phyloP scores from a whole-genome alignment of 2,888 invertebrate genomes.

The Ennomos fuscantarius region DNA sequence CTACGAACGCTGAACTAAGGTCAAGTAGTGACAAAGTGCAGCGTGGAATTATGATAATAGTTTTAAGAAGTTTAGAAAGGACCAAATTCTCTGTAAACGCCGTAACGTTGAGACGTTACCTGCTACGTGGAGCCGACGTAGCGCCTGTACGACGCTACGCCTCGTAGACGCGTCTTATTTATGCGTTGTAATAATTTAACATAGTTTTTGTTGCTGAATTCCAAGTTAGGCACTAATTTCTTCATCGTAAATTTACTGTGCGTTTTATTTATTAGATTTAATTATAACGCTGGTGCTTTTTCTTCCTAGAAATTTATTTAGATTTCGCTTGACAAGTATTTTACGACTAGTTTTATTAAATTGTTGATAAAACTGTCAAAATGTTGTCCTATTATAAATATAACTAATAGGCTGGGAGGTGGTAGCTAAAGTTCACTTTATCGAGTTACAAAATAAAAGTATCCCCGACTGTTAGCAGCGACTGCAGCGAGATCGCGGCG shows the following conservation, averaged over 20 bases:
- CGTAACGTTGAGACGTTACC: constrained; percentile 57
- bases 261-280: constrained; percentile 32
- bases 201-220: constrained; percentile 57
- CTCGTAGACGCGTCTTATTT: constrained; percentile 70
- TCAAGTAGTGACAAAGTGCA: constrained; percentile 71
- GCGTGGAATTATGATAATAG: constrained; percentile 80
- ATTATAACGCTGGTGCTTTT: constrained; percentile 16
- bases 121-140: constrained; percentile 52
- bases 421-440: too few species aligned
- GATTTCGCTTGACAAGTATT: too few species aligned
- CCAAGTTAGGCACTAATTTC: constrained; percentile 47
- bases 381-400: too few species aligned
- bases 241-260: constrained; percentile 42
- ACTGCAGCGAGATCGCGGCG: too few species aligned
- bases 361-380: too few species aligned
- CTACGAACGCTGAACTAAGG: constrained; percentile 52
- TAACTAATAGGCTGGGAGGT: too few species aligned
- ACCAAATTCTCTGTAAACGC: constrained; percentile 68
- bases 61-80: constrained; percentile 77
- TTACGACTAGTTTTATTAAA: too few species aligned
- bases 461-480: too few species aligned
- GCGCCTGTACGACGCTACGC: constrained; percentile 58
- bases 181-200: constrained; percentile 62
- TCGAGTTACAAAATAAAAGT: too few species aligned
- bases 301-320: background rate